Base-by-base conservation (phyloP, 2,888 invertebrate genomes). In the Lasioglossum lativentre region DNA sequence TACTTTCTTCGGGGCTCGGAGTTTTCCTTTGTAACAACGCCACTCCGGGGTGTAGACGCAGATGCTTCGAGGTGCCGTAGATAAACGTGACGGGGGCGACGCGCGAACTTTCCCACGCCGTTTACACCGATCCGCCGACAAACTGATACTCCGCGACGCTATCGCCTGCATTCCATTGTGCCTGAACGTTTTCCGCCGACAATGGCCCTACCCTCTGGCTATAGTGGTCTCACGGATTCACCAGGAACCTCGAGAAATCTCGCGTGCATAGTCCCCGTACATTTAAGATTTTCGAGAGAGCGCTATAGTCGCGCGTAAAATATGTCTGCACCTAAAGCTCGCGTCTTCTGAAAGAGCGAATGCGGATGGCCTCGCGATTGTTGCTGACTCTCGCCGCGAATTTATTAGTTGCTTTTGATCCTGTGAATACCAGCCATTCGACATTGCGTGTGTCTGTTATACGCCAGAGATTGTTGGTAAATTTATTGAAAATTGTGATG, bases 201-300 rank as follows among this genome's bases (percentile, higher is more conserved):
- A 84, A 84, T 84, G 75, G 47, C 82, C 78, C 23, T 30, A 56
- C 38, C 59, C 59, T 27, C 27, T 4, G 30, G 47, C 45, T 42
- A 47, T 19, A 14, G 2, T 12, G 12, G 27, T n/a, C 27, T 0
- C 14, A 66, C 1, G 34, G 34, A 56, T 59, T 14, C 40, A 38
- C 27, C 45, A 4, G 23, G 68, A 34, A 30, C 4, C 23, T 27
- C 12, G 23, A 66, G 16, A 66, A 56, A 47, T 63, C 59, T 42
- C 8, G 10, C 27, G 72, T 0, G 40, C 47, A 45, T 40, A 16
- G 45, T 30, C 42, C 42, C 66, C 30, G 63, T n/a, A 45, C 45
- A 59, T 52, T 82, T 79, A 59, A 82, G 82, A 82, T 79, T 82
- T 79, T 79, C 74, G 74, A 79, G 74, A 82, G 74, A 71, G 79